These are phyloP conservation scores for Melitaea cinxia DNA, from an alignment of 1,140 invertebrate species.

Conservation along the genomic window DNA sequence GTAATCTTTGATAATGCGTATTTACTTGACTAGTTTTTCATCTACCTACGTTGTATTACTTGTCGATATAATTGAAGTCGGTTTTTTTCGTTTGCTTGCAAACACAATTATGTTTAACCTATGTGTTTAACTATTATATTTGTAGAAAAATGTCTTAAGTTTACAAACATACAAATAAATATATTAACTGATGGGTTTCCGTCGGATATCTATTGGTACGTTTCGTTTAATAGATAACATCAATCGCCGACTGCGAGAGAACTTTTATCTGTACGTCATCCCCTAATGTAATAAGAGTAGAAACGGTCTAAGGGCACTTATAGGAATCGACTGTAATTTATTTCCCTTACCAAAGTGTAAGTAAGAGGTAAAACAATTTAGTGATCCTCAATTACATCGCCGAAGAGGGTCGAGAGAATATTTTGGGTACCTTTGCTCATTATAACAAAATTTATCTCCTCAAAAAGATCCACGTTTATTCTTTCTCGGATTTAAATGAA, in stretches of 20 bases:
- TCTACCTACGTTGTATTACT: too few relatives aligned
- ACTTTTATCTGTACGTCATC: neutral
- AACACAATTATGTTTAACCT: too few relatives aligned
- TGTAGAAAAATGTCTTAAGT: too few relatives aligned
- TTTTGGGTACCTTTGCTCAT: conserved; percentile 37
- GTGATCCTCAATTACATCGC: conserved; percentile 53
- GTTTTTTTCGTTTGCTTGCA: too few relatives aligned
- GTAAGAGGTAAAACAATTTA: conserved; percentile 65
- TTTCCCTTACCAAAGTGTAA: conserved; percentile 53
- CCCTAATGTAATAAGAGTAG: conserved; percentile 50
- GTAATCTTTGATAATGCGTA: too few relatives aligned
- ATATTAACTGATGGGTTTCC: too few relatives aligned
- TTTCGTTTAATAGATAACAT: neutral
- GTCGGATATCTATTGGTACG: neutral
- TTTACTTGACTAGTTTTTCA: too few relatives aligned
- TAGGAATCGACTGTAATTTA: conserved; percentile 58
- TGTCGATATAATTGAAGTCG: too few relatives aligned
- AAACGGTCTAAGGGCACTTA: conserved; percentile 50
- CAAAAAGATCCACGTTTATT: conserved; percentile 22
- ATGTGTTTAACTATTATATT: too few relatives aligned
- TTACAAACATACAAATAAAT: too few relatives aligned
- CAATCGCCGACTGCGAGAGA: neutral
- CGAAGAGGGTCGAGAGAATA: conserved; percentile 41
- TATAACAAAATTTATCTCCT: conserved; percentile 43
- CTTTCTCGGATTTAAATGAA: neutral